Percentiles rank a stretch among this genome's conserved stretches.
Conservation (phyloP, 2,888 invertebrate genomes). For the Epinotia brunnichana region DNA sequence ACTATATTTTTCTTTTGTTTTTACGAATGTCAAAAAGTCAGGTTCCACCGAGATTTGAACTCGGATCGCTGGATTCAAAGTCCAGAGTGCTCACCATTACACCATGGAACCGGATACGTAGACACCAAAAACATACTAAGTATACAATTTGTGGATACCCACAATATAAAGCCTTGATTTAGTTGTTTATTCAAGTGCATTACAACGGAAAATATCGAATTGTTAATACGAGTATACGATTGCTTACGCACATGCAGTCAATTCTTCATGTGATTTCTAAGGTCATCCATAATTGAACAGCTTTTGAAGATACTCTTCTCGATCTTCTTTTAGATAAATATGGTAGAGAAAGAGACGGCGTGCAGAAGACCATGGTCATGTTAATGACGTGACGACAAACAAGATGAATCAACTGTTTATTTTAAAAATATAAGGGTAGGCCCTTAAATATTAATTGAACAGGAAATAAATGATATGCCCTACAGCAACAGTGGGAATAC, state of each 20-base stretch:
- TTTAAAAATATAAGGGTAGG: too few species aligned
- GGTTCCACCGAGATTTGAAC: constrained; percentile 93
- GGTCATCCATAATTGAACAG: background rate
- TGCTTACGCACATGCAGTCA: background rate
- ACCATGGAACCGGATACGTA: constrained; percentile 85
- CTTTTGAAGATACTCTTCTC: background rate
- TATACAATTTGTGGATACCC: background rate
- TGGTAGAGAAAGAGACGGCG: background rate
- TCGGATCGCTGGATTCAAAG: constrained; percentile 93
- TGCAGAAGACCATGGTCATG: background rate
- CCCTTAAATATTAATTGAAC: too few species aligned
- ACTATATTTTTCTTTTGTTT: background rate
- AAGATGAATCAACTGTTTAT: too few species aligned
- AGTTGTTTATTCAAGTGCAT: constrained; percentile 11
- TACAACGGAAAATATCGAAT: background rate
- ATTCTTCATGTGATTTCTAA: background rate
- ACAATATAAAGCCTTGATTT: background rate
- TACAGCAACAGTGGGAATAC: too few species aligned
- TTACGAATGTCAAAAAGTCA: constrained; percentile 53
- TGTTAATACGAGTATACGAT: background rate
- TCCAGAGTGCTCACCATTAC: constrained; percentile 93
- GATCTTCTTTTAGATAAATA: background rate
- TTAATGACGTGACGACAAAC: too few species aligned
- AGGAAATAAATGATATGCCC: too few species aligned
- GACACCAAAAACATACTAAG: background rate